Evolutionary conservation across 1,140 invertebrate species (phyloP), one percentile per base, ranked within the genome.

Genomic region (Phthorimaea operculella): DNA sequence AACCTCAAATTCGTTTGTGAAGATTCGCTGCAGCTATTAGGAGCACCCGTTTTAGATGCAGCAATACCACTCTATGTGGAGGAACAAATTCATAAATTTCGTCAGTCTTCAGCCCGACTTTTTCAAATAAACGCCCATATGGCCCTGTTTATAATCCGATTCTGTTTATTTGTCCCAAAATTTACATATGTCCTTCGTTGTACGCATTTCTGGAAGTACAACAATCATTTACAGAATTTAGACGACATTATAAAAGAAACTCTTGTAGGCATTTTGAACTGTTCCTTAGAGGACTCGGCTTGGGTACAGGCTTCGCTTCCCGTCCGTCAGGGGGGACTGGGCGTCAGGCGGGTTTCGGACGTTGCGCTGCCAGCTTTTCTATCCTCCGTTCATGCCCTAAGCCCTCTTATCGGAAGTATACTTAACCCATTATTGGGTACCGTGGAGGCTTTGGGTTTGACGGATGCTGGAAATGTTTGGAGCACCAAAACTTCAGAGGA

Each of bases 121-220:
- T 16, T 17, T 10, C 18, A 54, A 36, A 48, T 54, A 10, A n/a
- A 48, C n/a, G 12, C 44, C 0, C 53, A 54, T 28, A 54, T 54
- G 44, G 53, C 53, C 1, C 16, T 48, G 2, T 48, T 47, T 12
- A 54, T 54, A 10, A 14, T 54, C 11, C 18, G 33, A 10, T 48
- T 48, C 15, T 54, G 53, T 47, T 14, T 54, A 8, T 48, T 54
- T 17, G 53, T 54, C 15, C 53, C 53, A 7, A 54, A 49, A 36
- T 49, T 47, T n/a, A 54, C 45, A 0, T 49, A 49, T 21, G 28
- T 45, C 12, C n/a, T 54, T 12, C 42, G 53, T 11, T 54, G 53
- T 17, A 33, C 16, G 4, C 18, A 44, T 15, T 11, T 54, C 33
- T 54, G 42, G 42, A 52, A 42, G 60, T 42, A n/a, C 9, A 14